Evolutionary conservation across 2,797 vertebrate genomes (phyloP).

Genomic region (Chromobotia macracanthus): DNA sequence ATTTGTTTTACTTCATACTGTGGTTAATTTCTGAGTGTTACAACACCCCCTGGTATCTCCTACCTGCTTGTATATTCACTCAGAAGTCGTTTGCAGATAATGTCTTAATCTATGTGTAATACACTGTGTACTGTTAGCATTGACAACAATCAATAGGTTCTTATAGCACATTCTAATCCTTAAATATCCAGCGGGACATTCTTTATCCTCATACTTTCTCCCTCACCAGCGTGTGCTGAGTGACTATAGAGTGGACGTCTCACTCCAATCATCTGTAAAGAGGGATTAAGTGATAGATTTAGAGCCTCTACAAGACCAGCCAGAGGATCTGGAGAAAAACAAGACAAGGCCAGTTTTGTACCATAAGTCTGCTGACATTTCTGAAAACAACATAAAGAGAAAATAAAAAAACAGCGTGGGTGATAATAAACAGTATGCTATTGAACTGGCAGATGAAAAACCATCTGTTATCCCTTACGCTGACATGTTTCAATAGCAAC

Average conservation of each 20-base stretch:
- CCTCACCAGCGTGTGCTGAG: slow-evolving; percentile 72
- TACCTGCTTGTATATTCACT: slow-evolving; percentile 65
- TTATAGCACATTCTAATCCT: slow-evolving; percentile 75
- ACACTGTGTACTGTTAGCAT: slow-evolving; percentile 71
- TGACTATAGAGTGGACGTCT: slow-evolving; percentile 71
- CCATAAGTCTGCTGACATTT: slow-evolving; percentile 56
- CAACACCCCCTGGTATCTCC: not conserved
- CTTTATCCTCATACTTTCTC: slow-evolving; percentile 76
- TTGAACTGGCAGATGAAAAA: slow-evolving; percentile 63
- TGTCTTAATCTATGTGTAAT: slow-evolving; percentile 75
- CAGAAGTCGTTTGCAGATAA: slow-evolving; percentile 56
- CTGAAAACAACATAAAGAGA: slow-evolving; percentile 53
- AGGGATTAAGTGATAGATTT: slow-evolving; percentile 75
- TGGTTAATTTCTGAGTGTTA: not conserved
- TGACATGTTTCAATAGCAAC: slow-evolving; percentile 59
- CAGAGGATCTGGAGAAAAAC: slow-evolving; percentile 48
- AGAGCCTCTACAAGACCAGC: slow-evolving; percentile 67
- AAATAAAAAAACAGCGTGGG: slow-evolving; percentile 36
- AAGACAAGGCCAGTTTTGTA: slow-evolving; percentile 49
- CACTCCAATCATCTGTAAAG: slow-evolving; percentile 71
- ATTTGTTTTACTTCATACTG: not conserved
- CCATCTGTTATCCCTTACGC: slow-evolving; percentile 58
- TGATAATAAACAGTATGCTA: not conserved
- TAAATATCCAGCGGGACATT: slow-evolving; percentile 72
- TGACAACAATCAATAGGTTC: slow-evolving; percentile 79